Percentiles rank a stretch among this genome's conserved stretches.
These are phyloP conservation scores for Mus musculus DNA, from an alignment of 2,113 vertebrate genomes.

Conservation along the genomic window GRCm39 chr17:91448501-91449000, in stretches of 20 bases:
- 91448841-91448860: not conserved
- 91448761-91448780: slow-evolving; percentile 63
- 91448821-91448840: not conserved
- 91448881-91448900: slow-evolving; percentile 29
- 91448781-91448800: slow-evolving; percentile 52
- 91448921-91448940: not conserved
- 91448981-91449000: not conserved
- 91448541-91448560: slow-evolving; percentile 58
- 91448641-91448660: slow-evolving; percentile 70
- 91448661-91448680: slow-evolving; percentile 62
- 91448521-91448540: slow-evolving; percentile 68
- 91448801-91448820: not conserved
- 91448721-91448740: slow-evolving; percentile 69
- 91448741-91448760: slow-evolving; percentile 73
- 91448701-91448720: slow-evolving; percentile 71
- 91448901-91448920: not conserved
- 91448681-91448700: slow-evolving; percentile 76
- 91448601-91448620: slow-evolving; percentile 68
- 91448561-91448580: slow-evolving; percentile 42
- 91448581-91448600: slow-evolving; percentile 69
- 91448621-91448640: slow-evolving; percentile 59
- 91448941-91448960: not conserved
- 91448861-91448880: not conserved
- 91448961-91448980: not conserved
- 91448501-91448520: slow-evolving; percentile 60